Base-by-base conservation (phyloP, 2,113 vertebrate species). In the Gallinago media region DNA sequence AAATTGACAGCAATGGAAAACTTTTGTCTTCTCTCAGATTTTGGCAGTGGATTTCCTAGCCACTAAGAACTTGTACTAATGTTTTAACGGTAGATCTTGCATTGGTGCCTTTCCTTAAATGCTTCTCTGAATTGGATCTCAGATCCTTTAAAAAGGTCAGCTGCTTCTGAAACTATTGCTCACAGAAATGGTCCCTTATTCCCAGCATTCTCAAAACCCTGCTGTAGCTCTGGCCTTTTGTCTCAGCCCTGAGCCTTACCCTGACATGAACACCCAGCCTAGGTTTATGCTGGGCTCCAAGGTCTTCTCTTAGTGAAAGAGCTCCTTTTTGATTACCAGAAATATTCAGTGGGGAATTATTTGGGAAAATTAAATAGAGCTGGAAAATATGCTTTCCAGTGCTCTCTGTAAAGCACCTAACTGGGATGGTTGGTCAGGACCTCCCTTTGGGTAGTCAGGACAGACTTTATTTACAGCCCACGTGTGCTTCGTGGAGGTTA, bases 401-500 rank as follows among this genome's bases (percentile, higher is more conserved):
- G 40, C 31, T 38, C 15, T 75, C 67, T 61, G 42, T 63, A 32
- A 82, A 44, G 17, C 12, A 17, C 11, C 27, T 75, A 56, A 15
- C 36, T 68, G 59, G 59, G 38, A 8, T 55, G 56, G 15, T 5
- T 3, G 2, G 31, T 75, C 71, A 82, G 62, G 38, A 63, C 21
- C 27, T 88, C 7, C 40, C 14, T 58, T 52, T 36, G 59, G 15
- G 34, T 47, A n/a, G 18, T 13, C 50, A 66, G 71, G n/a, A 29
- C 21, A 59, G 14, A 19, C 42, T 88, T 93, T 40, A 32, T 40
- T 10, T 62, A 47, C 54, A 54, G 29, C 66, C 11, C 9, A 89
- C 52, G 34, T 55, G 77, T 0, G 0, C 56, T 68, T 72, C 38
- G 4, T 10, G 20, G 52, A 61, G 29, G 11, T 14, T 65, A 3